These are phyloP conservation scores for Aselliscus stoliczkanus DNA, from an alignment of 2,797 vertebrate genomes.

Conservation along the genomic window DNA sequence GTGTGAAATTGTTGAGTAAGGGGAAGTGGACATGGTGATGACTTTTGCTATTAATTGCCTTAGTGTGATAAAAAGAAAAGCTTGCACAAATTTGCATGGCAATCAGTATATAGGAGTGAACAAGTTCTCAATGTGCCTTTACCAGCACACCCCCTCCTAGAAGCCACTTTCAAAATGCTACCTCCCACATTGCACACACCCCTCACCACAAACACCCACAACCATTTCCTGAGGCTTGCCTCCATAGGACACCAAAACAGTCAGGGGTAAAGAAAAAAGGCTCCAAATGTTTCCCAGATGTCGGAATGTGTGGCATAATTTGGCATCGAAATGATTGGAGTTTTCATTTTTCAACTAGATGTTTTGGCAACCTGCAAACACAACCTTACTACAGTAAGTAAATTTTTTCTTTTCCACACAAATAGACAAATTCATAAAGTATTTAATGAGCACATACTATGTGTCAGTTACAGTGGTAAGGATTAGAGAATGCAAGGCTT, in stretches of 20 bases:
- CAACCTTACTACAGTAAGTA: slow-evolving; percentile 39
- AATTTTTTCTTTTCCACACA: neutral
- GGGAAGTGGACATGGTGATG: neutral
- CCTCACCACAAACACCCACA: slow-evolving; percentile 59
- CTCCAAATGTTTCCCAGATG: slow-evolving; percentile 68
- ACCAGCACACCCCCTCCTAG: neutral
- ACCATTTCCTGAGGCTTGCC: slow-evolving; percentile 62
- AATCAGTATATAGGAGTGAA: neutral
- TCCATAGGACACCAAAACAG: slow-evolving; percentile 50
- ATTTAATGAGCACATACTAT: slow-evolving; percentile 53
- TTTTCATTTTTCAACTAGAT: slow-evolving; percentile 59
- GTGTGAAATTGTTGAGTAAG: neutral
- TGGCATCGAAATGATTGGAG: slow-evolving; percentile 37
- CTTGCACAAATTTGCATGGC: neutral
- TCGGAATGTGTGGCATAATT: slow-evolving; percentile 62
- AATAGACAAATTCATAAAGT: slow-evolving; percentile 28
- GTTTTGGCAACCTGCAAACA: slow-evolving; percentile 42
- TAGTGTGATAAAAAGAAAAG: neutral
- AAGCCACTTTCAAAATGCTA: slow-evolving; percentile 44
- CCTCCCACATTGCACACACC: slow-evolving; percentile 43
- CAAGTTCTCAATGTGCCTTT: slow-evolving; percentile 13
- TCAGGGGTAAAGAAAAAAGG: slow-evolving; percentile 38
- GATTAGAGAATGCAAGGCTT: neutral
- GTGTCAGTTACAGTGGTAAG: neutral
- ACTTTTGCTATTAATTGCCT: neutral